Conservation (phyloP, 1,140 invertebrate species). For the Drosophila lowei region DNA sequence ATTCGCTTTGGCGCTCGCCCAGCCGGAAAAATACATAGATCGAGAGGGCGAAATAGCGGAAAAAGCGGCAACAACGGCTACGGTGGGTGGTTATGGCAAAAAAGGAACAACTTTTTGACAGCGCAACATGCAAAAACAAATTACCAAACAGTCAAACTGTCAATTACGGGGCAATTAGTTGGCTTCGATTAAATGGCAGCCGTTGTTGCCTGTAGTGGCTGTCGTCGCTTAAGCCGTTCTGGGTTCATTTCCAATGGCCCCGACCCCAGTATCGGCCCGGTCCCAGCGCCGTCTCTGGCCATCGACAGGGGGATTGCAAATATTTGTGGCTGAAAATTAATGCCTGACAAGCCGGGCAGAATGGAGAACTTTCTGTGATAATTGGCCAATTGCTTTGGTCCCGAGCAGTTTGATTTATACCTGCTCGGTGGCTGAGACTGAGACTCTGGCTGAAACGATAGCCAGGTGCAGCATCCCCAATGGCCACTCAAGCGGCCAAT, state of each 20-base stretch:
- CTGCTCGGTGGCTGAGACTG: conserved; percentile 24
- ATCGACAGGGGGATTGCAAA: conserved; percentile 26
- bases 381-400: conserved; percentile 32
- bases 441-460: conserved; percentile 9
- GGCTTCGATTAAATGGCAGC: conserved; percentile 63
- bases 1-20: conserved; percentile 28
- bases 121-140: conserved; percentile 78
- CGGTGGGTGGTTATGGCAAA: conserved; percentile 11
- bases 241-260: conserved; percentile 33
- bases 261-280: conserved; percentile 1
- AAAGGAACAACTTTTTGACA: conserved; percentile 66
- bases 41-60: not conserved
- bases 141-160: conserved; percentile 75
- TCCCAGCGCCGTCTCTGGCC: not conserved
- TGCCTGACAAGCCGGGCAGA: conserved; percentile 38
- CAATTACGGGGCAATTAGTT: conserved; percentile 75
- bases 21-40: conserved; percentile 17
- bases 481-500: conserved; percentile 49
- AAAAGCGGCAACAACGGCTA: conserved; percentile 11
- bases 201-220: conserved; percentile 38
- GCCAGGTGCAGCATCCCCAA: conserved; percentile 46
- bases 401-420: conserved; percentile 48
- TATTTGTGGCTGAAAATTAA: conserved; percentile 53
- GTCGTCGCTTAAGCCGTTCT: conserved; percentile 50
- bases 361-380: conserved; percentile 48